Conservation (phyloP, 2,797 vertebrate genomes). For the Sarcoramphus papa region DNA sequence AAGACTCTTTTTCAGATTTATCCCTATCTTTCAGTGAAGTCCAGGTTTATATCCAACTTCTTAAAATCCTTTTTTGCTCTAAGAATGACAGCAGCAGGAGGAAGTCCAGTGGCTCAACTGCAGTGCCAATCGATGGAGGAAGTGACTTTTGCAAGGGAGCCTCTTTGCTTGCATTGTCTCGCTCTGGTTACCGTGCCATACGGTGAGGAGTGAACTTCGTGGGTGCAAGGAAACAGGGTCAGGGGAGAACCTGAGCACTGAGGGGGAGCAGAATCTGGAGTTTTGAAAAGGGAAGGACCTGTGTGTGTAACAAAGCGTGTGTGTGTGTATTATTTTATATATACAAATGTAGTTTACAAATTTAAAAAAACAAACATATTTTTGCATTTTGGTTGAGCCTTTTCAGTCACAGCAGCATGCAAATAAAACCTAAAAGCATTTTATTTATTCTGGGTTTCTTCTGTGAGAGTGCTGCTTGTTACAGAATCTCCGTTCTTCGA, state of each 20-base stretch:
- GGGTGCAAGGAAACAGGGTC: background rate
- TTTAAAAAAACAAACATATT: background rate
- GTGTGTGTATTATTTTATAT: background rate
- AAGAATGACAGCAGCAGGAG: background rate
- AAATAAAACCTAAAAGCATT: background rate
- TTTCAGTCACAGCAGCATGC: background rate
- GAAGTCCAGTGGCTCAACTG: background rate
- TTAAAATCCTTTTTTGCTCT: background rate
- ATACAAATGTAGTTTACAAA: background rate
- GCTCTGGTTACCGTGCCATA: fast-evolving
- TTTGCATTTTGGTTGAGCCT: background rate
- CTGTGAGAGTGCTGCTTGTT: background rate
- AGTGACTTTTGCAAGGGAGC: background rate
- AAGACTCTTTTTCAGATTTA: background rate
- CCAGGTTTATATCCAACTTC: background rate
- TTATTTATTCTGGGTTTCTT: background rate
- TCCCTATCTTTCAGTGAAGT: background rate
- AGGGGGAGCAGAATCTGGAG: background rate
- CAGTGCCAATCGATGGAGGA: background rate
- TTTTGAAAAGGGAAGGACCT: background rate
- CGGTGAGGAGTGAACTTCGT: background rate
- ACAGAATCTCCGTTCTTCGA: background rate
- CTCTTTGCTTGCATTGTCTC: background rate
- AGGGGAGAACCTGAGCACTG: background rate
- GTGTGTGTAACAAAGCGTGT: background rate